Base-by-base conservation (phyloP, 2,888 invertebrate genomes). In the Tiphia femorata region DNA sequence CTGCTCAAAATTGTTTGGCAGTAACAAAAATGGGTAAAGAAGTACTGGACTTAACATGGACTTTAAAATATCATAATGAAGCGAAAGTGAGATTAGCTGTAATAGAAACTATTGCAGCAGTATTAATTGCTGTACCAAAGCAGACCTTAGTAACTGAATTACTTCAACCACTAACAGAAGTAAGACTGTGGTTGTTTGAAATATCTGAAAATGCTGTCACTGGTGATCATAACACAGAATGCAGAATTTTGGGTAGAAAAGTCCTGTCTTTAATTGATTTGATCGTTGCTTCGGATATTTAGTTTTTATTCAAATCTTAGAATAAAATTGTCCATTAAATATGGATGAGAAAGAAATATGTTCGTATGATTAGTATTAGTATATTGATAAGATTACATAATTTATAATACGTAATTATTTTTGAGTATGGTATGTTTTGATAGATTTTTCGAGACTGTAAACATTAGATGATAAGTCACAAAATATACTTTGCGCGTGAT, bases 21-120 rank as follows among this genome's bases (percentile, higher is more conserved):
- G 87, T 88, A 7, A 81, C 88, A 0, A 86, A 87, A 59, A 92
- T 94, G 84, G 90, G 89, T 0, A 87, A 87, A 58, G 93, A 93
- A 73, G 84, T 92, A 1, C 84, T 94, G 0, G 89, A 90, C 62
- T 86, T 94, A 58, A 86, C 89, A 8, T 86, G 90, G 80, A 88
- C 87, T 49, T 82, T 93, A 67, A 85, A 91, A 33, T 91, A 89
- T 71, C 89, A 91, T 29, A 82, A 86, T 0, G 91, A 93, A 50
- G 86, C 89, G 0, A 88, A 88, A 67, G 88, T 94, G 1, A 86
- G 92, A 46, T 82, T 87, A 14, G 89, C 88, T 3, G 88, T 90
- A 0, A 84, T 94, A n/a, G 87, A 89, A 16, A 85, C 92, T 46
- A 81, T 93, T 1, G 91, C 90, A 0, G 85, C 91, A 0, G 88